Percentiles rank a stretch among this genome's conserved stretches.
These are phyloP conservation scores for Schizopygopsis malacanthus DNA, from an alignment of 2,797 vertebrate genomes.

Conservation along the genomic window DNA sequence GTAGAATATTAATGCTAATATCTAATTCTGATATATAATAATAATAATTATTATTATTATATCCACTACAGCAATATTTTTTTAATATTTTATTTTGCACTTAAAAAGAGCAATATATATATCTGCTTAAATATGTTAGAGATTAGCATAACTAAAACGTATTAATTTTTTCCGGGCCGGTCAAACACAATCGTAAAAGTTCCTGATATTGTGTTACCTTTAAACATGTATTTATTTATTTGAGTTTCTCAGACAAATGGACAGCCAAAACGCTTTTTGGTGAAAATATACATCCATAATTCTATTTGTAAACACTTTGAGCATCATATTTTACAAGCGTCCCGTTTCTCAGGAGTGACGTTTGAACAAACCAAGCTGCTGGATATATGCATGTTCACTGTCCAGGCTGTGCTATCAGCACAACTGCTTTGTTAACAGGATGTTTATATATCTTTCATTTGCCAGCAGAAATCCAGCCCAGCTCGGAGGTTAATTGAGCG, in stretches of 20 bases:
- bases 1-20: neutral
- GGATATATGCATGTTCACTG: constrained; percentile 57
- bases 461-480: constrained; percentile 75
- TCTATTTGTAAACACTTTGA: constrained; percentile 37
- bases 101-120: neutral
- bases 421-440: constrained; percentile 80
- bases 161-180: neutral
- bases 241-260: neutral
- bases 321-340: constrained; percentile 11
- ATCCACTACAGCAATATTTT: no score
- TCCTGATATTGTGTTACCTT: neutral
- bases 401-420: constrained; percentile 68
- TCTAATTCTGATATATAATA: neutral
- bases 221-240: neutral
- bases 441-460: constrained; percentile 83
- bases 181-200: neutral
- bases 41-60: neutral
- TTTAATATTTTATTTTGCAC: neutral
- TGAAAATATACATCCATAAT: neutral
- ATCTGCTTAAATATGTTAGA: neutral
- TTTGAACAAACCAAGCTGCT: constrained; percentile 41
- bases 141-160: neutral
- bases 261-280: neutral
- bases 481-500: constrained; percentile 79
- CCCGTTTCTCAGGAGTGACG: neutral